phyloP scores from a whole-genome alignment of 2,797 vertebrate species.

The Merluccius polli region DNA sequence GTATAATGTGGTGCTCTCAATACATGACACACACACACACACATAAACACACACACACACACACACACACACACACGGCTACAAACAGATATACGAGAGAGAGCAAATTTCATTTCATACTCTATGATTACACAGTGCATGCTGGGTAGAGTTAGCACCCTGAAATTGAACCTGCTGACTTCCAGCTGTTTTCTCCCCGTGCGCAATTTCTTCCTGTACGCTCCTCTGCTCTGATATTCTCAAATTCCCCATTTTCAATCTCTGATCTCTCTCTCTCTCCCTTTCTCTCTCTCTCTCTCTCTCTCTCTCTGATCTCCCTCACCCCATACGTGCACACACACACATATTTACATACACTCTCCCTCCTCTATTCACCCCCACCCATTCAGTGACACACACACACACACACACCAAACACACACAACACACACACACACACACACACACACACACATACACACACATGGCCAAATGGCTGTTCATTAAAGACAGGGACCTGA shows the following conservation, averaged over 20 bases:
- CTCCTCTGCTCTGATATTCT: constrained; percentile 56
- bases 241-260: constrained; percentile 64
- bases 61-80: not conserved
- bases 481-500: constrained; percentile 77
- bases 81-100: constrained; percentile 22
- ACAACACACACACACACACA: constrained; percentile 30
- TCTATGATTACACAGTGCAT: constrained; percentile 29
- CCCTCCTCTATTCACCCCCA: not conserved
- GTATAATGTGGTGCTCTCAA: not conserved
- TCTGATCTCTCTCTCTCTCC: constrained; percentile 48
- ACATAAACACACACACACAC: too few species aligned
- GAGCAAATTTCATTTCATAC: not conserved
- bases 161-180: constrained; percentile 20
- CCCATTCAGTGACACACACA: constrained; percentile 10
- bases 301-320: constrained; percentile 44
- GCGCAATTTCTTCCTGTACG: constrained; percentile 32
- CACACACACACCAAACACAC: constrained; percentile 17
- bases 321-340: not conserved
- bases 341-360: not conserved
- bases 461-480: constrained; percentile 75
- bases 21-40: constrained; percentile 5
- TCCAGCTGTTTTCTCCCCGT: constrained; percentile 23
- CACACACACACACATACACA: constrained; percentile 26
- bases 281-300: constrained; percentile 33
- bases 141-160: constrained; percentile 31